Evolutionary conservation across 2,113 vertebrate species (phyloP).

Genomic region (Triplophysa siluroides): DNA sequence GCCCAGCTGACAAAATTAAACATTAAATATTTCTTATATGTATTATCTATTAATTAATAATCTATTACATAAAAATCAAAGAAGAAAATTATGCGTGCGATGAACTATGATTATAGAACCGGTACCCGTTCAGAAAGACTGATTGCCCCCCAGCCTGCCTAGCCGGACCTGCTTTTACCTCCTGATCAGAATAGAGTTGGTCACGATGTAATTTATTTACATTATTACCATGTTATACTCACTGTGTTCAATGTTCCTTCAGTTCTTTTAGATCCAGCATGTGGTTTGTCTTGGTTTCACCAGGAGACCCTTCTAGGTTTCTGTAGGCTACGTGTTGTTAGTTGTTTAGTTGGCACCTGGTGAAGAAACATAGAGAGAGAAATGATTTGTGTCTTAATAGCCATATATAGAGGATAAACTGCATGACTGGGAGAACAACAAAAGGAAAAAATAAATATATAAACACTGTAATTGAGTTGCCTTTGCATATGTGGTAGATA

Average conservation of each 20-base stretch:
- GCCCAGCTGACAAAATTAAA: no score
- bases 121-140: no score
- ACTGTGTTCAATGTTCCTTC: slow-evolving; percentile 68
- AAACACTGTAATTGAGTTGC: slow-evolving; percentile 28
- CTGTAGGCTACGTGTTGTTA: slow-evolving; percentile 55
- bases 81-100: no score
- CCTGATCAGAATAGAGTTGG: slow-evolving; percentile 23
- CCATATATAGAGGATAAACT: slow-evolving; percentile 6
- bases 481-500: slow-evolving; percentile 46
- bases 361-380: slow-evolving; percentile 38
- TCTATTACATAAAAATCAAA: no score
- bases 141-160: no score
- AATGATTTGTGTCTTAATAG: slow-evolving; percentile 37
- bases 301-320: slow-evolving; percentile 63
- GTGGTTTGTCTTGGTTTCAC: slow-evolving; percentile 58
- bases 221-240: slow-evolving; percentile 43
- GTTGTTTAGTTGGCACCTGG: slow-evolving; percentile 71
- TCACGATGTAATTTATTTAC: slow-evolving; percentile 21
- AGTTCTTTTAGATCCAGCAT: slow-evolving; percentile 49
- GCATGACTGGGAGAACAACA: slow-evolving; percentile 7
- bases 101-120: no score
- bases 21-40: no score
- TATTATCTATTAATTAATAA: no score
- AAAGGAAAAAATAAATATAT: slow-evolving; percentile 49
- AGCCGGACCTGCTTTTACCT: neutral